phyloP scores from a whole-genome alignment of 2,113 vertebrate species.

The Telmatochromis sp. region DNA sequence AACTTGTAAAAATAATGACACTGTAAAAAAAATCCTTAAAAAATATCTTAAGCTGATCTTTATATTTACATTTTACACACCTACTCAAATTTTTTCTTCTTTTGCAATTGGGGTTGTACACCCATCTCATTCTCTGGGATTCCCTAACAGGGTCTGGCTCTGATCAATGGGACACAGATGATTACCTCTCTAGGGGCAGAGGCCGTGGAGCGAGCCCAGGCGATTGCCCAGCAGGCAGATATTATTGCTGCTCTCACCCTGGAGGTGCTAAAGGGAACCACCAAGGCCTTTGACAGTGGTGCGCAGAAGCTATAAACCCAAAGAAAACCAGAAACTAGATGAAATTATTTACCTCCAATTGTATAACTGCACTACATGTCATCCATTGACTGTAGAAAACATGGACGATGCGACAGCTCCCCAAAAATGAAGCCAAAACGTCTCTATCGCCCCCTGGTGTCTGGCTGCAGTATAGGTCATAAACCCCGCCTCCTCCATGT shows the following conservation, averaged over 20 bases:
- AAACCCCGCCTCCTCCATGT: too few species aligned
- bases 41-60: neutral
- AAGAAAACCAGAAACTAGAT: neutral
- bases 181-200: conserved; percentile 96
- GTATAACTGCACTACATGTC: neutral
- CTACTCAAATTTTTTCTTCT: neutral
- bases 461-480: too few species aligned
- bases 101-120: neutral
- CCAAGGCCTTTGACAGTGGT: conserved; percentile 96
- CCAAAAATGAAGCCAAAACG: too few species aligned
- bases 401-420: too few species aligned
- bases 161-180: conserved; percentile 99
- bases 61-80: neutral
- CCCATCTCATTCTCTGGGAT: neutral
- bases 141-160: conserved; percentile 81
- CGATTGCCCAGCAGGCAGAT: conserved; percentile 90
- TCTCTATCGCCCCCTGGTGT: too few species aligned
- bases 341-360: neutral
- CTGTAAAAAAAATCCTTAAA: neutral
- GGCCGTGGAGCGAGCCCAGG: conserved; percentile 86
- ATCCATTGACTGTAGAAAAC: neutral
- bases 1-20: neutral
- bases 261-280: conserved; percentile 95
- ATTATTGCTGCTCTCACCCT: conserved; percentile 92
- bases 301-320: conserved; percentile 9